Percentiles rank a stretch among this genome's conserved stretches.
Evolutionary conservation across 35 echinoderm and acorn worm genomes (phyloP).

Genomic region (Apostichopus californicus): DNA sequence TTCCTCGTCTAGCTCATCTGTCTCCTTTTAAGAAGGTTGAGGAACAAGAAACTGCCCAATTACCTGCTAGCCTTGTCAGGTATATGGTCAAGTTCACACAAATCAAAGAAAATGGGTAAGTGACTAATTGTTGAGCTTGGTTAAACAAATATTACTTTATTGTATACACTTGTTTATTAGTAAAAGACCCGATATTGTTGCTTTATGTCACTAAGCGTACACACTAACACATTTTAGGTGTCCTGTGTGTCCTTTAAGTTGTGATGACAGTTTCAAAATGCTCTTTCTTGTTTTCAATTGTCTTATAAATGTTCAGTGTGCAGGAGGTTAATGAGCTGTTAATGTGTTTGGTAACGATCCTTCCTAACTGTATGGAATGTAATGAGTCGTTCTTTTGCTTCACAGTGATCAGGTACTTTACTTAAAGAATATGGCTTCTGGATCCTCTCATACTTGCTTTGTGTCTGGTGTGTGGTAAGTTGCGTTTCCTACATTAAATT

Average conservation of each 20-base stretch:
- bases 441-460: neutral
- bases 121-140: neutral
- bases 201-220: no score
- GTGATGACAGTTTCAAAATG: no score
- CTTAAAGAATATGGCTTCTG: neutral
- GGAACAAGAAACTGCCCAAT: neutral
- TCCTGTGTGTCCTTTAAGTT: no score
- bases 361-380: no score
- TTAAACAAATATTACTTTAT: no score
- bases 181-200: no score
- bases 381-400: neutral
- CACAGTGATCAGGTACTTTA: conserved; percentile 16
- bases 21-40: neutral
- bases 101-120: conserved; percentile 16
- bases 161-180: no score
- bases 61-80: neutral
- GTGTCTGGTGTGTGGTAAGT: conserved; percentile 26
- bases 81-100: neutral
- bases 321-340: no score
- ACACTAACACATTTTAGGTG: no score
- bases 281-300: no score
- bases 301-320: no score
- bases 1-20: neutral
- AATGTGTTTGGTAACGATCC: no score
- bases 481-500: neutral